These are phyloP conservation scores for Xiphydria camelus DNA, from an alignment of 2,888 invertebrate genomes.

Conservation along the genomic window DNA sequence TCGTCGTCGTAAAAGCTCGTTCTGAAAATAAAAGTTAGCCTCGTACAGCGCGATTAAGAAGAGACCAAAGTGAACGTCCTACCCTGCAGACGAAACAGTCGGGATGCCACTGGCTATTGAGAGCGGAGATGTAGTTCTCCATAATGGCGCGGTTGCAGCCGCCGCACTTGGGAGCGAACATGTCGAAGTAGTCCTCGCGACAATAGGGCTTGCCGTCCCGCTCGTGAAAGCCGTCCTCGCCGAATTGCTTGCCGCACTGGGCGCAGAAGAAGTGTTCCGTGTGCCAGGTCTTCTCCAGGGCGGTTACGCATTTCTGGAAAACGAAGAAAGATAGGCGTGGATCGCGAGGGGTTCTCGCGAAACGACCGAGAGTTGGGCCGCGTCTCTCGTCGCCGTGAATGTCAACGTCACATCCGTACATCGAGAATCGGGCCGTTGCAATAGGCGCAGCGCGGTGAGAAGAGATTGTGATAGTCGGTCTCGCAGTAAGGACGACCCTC, in stretches of 20 bases:
- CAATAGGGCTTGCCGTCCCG: constrained; percentile 95
- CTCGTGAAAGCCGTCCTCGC: constrained; percentile 98
- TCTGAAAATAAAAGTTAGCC: too few species aligned
- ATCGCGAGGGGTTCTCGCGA: not conserved
- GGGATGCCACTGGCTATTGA: constrained; percentile 97
- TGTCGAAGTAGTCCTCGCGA: constrained; percentile 92
- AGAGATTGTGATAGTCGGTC: constrained; percentile 96
- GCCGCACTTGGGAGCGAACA: constrained; percentile 98
- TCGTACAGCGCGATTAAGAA: too few species aligned
- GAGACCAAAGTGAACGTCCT: constrained; percentile 57
- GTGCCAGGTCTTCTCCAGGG: constrained; percentile 97
- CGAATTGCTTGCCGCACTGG: constrained; percentile 95
- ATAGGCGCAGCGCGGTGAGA: constrained; percentile 97
- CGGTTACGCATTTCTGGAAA: constrained; percentile 96
- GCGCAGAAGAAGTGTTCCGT: constrained; percentile 99
- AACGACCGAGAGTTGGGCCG: too few species aligned
- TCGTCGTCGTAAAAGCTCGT: too few species aligned
- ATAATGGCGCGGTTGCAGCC: constrained; percentile 95
- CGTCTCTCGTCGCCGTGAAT: too few species aligned
- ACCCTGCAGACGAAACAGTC: constrained; percentile 99
- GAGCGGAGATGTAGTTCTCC: constrained; percentile 97
- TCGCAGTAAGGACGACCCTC: constrained; percentile 98
- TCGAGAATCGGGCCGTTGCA: constrained; percentile 99
- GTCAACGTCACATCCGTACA: constrained; percentile 66
- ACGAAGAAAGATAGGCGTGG: constrained; percentile 29